phyloP scores from a whole-genome alignment of 2,113 vertebrate species.

The Hystrix brachyura region DNA sequence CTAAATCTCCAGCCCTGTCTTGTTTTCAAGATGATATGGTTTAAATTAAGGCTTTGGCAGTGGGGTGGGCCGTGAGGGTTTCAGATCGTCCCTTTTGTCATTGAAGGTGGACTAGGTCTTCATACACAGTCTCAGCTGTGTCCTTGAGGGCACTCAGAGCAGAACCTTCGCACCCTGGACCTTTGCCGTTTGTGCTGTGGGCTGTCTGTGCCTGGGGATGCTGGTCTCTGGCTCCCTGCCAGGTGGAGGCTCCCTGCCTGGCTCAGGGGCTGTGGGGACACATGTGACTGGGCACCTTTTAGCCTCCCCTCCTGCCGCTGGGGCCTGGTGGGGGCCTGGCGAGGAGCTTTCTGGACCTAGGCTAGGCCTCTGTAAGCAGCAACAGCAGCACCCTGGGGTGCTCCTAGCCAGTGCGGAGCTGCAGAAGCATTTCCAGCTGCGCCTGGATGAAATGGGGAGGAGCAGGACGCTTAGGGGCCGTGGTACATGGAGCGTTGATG shows the following conservation, averaged over 20 bases:
- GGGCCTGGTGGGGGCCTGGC: background rate
- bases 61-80: background rate
- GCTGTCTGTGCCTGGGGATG: background rate
- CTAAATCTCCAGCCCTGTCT: no score
- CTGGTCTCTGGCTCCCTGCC: background rate
- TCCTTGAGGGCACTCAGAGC: background rate
- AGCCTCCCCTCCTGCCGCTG: accelerated
- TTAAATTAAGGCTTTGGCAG: background rate
- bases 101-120: background rate
- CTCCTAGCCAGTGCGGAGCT: background rate
- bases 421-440: slow-evolving; percentile 77
- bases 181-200: background rate
- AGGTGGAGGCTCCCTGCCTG: background rate
- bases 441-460: background rate
- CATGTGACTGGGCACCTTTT: accelerated
- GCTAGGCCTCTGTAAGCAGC: background rate
- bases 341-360: background rate
- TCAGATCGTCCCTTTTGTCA: background rate
- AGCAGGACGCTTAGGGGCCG: slow-evolving; percentile 43
- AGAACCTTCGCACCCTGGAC: accelerated
- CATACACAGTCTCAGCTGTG: accelerated
- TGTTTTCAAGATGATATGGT: accelerated
- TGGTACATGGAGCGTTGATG: slow-evolving; percentile 83
- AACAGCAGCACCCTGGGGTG: no score
- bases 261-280: background rate